Conservation (phyloP, 2,113 vertebrate genomes). For the Sisor rabdophorus region DNA sequence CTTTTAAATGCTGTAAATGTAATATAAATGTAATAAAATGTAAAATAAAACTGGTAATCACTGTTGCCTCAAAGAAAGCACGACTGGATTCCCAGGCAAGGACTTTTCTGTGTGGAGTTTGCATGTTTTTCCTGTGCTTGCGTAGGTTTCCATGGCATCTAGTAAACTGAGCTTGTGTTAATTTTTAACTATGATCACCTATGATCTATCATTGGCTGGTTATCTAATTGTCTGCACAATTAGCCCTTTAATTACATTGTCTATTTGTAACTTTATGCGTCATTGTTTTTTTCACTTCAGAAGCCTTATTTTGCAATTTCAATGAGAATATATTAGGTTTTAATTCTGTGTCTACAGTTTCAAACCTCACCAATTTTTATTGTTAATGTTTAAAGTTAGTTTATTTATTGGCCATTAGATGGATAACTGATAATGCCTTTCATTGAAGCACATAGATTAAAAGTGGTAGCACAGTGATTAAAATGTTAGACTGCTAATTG, state of each 20-base stretch:
- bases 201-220: background rate
- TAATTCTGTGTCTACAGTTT: background rate
- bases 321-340: background rate
- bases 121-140: background rate
- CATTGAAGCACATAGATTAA: too few species aligned
- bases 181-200: too few species aligned
- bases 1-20: too few species aligned
- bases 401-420: background rate
- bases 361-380: background rate
- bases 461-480: too few species aligned
- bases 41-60: too few species aligned
- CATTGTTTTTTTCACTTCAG: too few species aligned
- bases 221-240: background rate
- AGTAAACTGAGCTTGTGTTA: background rate
- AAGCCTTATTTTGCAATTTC: background rate
- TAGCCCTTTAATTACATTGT: background rate
- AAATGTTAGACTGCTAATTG: too few species aligned
- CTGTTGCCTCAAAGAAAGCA: too few species aligned
- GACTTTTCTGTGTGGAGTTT: too few species aligned
- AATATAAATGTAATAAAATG: too few species aligned
- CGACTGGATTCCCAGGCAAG: too few species aligned
- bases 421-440: background rate
- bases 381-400: background rate
- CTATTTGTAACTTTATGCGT: background rate
- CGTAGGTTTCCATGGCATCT: background rate